Conservation (phyloP, 1,140 invertebrate species). For the Penaeus indicus region DNA sequence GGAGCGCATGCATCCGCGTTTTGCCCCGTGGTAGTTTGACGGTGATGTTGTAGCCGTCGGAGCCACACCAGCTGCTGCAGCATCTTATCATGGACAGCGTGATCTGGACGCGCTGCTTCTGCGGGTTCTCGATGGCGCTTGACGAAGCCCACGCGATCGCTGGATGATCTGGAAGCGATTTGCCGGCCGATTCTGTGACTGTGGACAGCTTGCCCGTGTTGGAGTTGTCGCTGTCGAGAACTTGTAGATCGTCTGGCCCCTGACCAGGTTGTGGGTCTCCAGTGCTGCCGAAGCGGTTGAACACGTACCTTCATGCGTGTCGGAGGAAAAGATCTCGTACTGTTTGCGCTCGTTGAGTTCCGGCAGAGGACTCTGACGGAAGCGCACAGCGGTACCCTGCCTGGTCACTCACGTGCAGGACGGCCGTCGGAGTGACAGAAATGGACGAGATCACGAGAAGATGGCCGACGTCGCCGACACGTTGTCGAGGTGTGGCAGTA, state of each 20-base stretch:
- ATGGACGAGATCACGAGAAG: constrained; percentile 94
- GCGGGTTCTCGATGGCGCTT: constrained; percentile 65
- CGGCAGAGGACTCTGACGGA: constrained; percentile 89
- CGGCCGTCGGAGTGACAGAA: constrained; percentile 93
- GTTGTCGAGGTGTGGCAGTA: constrained; percentile 76
- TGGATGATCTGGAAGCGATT: constrained; percentile 88
- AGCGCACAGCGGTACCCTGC: constrained; percentile 89
- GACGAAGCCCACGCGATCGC: constrained; percentile 78
- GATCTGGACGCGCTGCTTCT: constrained; percentile 63
- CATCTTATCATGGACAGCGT: constrained; percentile 53
- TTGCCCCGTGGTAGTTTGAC: constrained; percentile 60
- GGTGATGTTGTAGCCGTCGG: constrained; percentile 66
- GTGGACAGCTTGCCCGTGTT: constrained; percentile 93
- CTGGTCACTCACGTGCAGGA: constrained; percentile 94
- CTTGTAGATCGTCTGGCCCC: constrained; percentile 89
- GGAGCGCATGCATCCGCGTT: constrained; percentile 83
- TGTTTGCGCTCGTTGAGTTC: constrained; percentile 79
- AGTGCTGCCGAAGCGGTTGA: constrained; percentile 96
- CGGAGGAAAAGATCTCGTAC: constrained; percentile 95
- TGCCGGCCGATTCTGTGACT: constrained; percentile 91
- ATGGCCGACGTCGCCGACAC: constrained; percentile 91
- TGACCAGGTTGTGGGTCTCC: constrained; percentile 91
- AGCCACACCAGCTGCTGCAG: constrained; percentile 61
- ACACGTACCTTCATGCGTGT: constrained; percentile 95
- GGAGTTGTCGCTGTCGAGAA: constrained; percentile 95